Conservation (phyloP, 64 coral and sea anemone species). For the Dendrophyllia cribrosa region DNA sequence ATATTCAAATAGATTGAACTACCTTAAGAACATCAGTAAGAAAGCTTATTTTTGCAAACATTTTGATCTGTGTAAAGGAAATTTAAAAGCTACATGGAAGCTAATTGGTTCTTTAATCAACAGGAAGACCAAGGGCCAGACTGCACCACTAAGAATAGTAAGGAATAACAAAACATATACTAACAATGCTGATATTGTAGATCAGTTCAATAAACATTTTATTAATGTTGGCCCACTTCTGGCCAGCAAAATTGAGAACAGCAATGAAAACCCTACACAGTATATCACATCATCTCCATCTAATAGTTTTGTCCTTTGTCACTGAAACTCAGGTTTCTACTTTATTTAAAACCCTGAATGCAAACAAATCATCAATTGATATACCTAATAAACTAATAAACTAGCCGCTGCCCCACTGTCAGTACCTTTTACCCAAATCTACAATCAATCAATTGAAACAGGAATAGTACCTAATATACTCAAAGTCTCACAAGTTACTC, state of each 20-base stretch:
- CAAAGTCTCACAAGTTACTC: background rate
- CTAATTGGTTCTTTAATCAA: slow-evolving; percentile 52
- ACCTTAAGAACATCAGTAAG: slow-evolving; percentile 53
- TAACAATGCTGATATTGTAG: slow-evolving; percentile 45
- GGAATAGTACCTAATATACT: slow-evolving; percentile 20
- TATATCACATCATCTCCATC: slow-evolving; percentile 55
- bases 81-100: slow-evolving; percentile 30
- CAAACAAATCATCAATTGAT: slow-evolving; percentile 49
- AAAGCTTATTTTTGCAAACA: slow-evolving; percentile 37
- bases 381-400: slow-evolving; percentile 29
- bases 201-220: slow-evolving; percentile 81
- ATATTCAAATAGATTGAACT: slow-evolving; percentile 66
- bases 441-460: slow-evolving; percentile 35
- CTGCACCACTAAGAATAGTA: slow-evolving; percentile 41
- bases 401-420: slow-evolving; percentile 9
- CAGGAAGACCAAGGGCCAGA: slow-evolving; percentile 70
- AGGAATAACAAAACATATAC: slow-evolving; percentile 50
- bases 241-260: slow-evolving; percentile 29
- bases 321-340: slow-evolving; percentile 44
- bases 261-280: slow-evolving; percentile 44
- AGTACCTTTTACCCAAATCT: slow-evolving; percentile 1
- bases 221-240: slow-evolving; percentile 63
- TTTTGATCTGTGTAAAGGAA: slow-evolving; percentile 55
- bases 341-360: slow-evolving; percentile 27
- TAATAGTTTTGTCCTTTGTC: slow-evolving; percentile 62